Conservation (phyloP, 2,797 vertebrate genomes). For the Gallinago solitaria region DNA sequence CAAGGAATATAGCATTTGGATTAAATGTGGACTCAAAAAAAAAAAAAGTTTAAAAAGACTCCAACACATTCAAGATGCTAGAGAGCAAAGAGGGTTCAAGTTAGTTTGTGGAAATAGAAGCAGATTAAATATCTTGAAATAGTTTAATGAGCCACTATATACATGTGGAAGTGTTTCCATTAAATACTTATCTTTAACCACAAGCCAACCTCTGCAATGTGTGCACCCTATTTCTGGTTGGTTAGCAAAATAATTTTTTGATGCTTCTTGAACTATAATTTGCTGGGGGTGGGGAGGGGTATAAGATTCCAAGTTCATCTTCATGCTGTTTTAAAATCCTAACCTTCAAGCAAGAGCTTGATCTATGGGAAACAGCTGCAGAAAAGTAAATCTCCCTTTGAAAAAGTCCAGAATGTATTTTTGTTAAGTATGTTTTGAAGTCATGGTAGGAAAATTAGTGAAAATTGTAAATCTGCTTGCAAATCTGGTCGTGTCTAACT, state of each 20-base stretch:
- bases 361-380: constrained; percentile 82
- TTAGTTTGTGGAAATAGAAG: constrained; percentile 37
- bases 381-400: constrained; percentile 73
- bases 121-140: constrained; percentile 62
- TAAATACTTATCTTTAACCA: constrained; percentile 54
- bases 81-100: constrained; percentile 48
- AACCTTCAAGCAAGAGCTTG: constrained; percentile 65
- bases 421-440: constrained; percentile 73
- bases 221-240: constrained; percentile 51
- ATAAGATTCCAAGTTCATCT: constrained; percentile 66
- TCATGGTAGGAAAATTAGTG: constrained; percentile 78
- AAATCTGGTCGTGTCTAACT: constrained; percentile 75
- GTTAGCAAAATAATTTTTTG: constrained; percentile 65
- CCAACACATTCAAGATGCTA: constrained; percentile 47
- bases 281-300: constrained; percentile 21
- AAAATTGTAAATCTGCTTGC: constrained; percentile 79
- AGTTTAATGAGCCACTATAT: constrained; percentile 40
- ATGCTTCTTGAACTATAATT: constrained; percentile 69
- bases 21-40: neutral
- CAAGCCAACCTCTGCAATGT: constrained; percentile 42
- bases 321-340: constrained; percentile 65
- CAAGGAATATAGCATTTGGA: neutral
- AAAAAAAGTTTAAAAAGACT: neutral
- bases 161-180: constrained; percentile 63
- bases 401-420: constrained; percentile 67